Base-by-base conservation (phyloP, 2,113 vertebrate genomes). In the Euleptes europaea region DNA sequence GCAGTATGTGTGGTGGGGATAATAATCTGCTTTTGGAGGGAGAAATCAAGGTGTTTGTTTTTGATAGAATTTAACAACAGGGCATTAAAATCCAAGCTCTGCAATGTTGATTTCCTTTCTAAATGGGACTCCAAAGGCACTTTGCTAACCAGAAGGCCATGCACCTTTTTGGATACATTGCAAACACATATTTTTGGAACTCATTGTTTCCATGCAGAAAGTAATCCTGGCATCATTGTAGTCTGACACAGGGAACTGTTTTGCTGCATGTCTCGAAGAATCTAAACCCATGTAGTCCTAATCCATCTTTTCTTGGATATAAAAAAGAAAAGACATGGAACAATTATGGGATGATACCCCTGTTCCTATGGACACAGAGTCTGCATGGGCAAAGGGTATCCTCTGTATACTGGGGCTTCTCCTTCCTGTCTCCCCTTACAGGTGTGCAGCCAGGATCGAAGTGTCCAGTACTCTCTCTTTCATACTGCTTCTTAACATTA, bases 1-100 rank as follows among this genome's bases (percentile, higher is more conserved):
- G 15, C 54, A 44, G 19, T 49, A 49, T 40, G 1, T 76, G 26
- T n/a, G n/a, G 69, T 38, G 84, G 31, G 44, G 33, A 71, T 93
- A 91, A 47, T 44, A 78, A 86, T 57, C 76, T 74, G 86, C 82
- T 80, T 81, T 87, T 82, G 86, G 67, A n/a, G 44, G 11, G 54
- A 88, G 21, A 76, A 79, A 79, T 12, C 49, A 82, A 91, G 72
- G 65, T 78, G 69, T 90, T 33, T 26, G 26, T 77, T 31, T 87
- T 78, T 63, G 80, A 85, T 14, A 54, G 63, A 80, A 83, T 72
- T 60, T 44, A 23, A 1, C 47, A 60, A 87, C 33, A 76, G 75
- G 17, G 57, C 13, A 74, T 78, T 80, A 90, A 12, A 85, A 81
- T 54, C 42, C 65, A 51, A 7, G 11, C n/a, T 51, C 31, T 51